Percentiles rank a stretch among this genome's conserved stretches.
Evolutionary conservation across 2,113 vertebrate genomes (phyloP).

Genomic region (Semicossyphus pulcher): DNA sequence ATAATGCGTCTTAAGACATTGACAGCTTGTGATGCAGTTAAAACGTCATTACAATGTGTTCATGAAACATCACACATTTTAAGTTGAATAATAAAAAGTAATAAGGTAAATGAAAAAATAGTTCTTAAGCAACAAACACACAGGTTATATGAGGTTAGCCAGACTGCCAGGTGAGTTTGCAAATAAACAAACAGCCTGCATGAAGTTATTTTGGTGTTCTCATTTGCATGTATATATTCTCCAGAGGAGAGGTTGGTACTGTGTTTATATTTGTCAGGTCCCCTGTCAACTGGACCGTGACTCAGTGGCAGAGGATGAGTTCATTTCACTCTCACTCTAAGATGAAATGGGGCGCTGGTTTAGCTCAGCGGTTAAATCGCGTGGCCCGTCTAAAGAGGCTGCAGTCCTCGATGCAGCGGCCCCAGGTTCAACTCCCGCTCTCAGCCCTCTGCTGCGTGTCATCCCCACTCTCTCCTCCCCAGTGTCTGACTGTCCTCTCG

Average conservation of each 20-base stretch:
- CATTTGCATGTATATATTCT: background rate
- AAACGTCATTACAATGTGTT: no score
- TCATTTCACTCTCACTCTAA: background rate
- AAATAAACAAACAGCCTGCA: background rate
- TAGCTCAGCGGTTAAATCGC: no score
- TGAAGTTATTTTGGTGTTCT: background rate
- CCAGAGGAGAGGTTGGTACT: background rate
- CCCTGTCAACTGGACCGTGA: background rate
- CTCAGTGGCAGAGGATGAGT: conserved; percentile 1
- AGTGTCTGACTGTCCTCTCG: no score
- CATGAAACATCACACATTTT: background rate
- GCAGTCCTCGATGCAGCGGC: no score
- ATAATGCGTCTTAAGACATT: background rate
- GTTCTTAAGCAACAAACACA: background rate
- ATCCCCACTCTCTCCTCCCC: no score
- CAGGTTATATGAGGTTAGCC: background rate
- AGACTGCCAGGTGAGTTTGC: background rate
- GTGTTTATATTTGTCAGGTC: conserved; percentile 11
- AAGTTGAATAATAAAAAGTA: background rate
- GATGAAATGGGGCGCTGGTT: no score
- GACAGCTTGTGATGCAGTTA: background rate
- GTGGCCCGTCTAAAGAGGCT: no score
- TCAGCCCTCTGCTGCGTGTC: no score
- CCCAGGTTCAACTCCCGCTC: no score
- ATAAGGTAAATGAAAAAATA: background rate